Conservation (phyloP, 2,797 vertebrate species). For the Remorina albescens region DNA sequence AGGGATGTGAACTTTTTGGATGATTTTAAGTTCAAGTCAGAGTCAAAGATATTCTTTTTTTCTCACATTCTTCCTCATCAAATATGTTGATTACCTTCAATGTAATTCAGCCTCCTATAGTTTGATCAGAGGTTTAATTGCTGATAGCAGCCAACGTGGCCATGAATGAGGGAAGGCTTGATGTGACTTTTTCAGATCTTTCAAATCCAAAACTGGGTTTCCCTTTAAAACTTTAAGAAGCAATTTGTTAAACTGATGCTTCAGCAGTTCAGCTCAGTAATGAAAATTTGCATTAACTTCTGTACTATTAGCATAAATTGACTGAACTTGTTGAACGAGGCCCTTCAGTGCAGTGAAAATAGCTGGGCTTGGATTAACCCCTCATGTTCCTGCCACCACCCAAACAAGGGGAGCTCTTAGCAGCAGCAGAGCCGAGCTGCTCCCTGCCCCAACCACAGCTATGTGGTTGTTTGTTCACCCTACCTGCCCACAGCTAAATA, state of each 20-base stretch:
- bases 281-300: slow-evolving; percentile 24
- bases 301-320: slow-evolving; percentile 33
- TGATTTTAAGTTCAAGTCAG: neutral
- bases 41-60: no score
- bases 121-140: no score
- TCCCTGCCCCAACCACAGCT: slow-evolving; percentile 72
- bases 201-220: neutral
- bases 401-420: slow-evolving; percentile 80
- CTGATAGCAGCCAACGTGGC: no score
- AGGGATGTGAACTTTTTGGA: neutral
- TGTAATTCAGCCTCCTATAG: neutral
- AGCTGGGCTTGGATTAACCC: slow-evolving; percentile 53
- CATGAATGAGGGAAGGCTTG: no score
- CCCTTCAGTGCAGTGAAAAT: slow-evolving; percentile 43
- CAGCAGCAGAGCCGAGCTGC: slow-evolving; percentile 39
- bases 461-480: slow-evolving; percentile 79
- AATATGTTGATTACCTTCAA: neutral
- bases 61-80: no score
- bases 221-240: neutral
- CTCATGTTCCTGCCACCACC: slow-evolving; percentile 17
- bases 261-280: neutral
- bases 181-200: neutral
- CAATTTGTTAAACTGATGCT: neutral
- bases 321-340: slow-evolving; percentile 45
- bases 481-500: slow-evolving; percentile 68